Conservation (phyloP, 2,888 invertebrate genomes). For the Caenorhabditis japonica region DNA sequence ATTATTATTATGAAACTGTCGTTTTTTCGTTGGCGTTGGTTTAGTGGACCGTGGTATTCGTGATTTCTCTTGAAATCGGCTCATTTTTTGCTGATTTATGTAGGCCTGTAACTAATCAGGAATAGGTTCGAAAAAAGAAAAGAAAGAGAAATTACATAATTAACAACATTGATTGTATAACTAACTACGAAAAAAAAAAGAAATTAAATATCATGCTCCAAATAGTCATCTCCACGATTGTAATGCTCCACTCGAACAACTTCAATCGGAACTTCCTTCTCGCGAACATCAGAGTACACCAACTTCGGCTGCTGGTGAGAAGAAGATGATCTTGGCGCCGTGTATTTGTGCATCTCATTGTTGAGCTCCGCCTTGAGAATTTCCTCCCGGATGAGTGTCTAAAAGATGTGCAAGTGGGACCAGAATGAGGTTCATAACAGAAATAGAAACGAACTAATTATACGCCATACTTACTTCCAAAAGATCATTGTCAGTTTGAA, state of each 20-base stretch:
- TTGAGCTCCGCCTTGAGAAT: constrained; percentile 63
- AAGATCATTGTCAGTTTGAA: constrained; percentile 61
- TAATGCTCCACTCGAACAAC: constrained; percentile 49
- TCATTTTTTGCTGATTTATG: constrained; percentile 43
- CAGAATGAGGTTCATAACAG: constrained; percentile 13
- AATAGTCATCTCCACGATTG: constrained; percentile 38
- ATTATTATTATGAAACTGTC: constrained; percentile 26
- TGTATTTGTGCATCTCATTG: constrained; percentile 59
- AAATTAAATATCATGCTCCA: constrained; percentile 53
- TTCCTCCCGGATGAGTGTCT: constrained; percentile 63
- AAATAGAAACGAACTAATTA: constrained; percentile 2
- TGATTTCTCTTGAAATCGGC: constrained; percentile 39
- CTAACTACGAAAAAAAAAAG: neutral
- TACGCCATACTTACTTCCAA: constrained; percentile 53
- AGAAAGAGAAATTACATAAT: neutral
- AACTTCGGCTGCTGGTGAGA: constrained; percentile 53
- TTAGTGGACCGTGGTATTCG: constrained; percentile 42
- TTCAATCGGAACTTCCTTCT: constrained; percentile 54
- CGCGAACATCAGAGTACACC: constrained; percentile 50
- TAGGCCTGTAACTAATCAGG: constrained; percentile 51
- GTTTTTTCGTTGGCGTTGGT: constrained; percentile 37
- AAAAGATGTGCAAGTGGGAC: constrained; percentile 13
- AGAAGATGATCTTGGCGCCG: constrained; percentile 36
- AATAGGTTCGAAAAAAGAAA: neutral
- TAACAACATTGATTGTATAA: constrained; percentile 11